Conservation (phyloP, 2,888 invertebrate species). For the Orthonevra nobilis region DNA sequence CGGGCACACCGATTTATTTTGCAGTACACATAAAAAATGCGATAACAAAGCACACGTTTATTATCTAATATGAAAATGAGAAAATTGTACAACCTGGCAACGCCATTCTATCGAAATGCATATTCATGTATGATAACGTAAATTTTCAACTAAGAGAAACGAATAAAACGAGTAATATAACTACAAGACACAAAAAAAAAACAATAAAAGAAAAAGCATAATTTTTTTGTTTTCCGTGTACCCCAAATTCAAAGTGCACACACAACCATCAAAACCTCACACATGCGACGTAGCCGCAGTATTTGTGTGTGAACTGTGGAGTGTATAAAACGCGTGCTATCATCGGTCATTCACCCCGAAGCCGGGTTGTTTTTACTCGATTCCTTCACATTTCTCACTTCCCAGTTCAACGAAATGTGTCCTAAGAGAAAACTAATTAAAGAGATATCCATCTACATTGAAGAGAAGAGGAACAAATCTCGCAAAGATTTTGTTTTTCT, state of each 20-base stretch:
- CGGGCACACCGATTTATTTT: too few relatives aligned
- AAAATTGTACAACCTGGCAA: slow-evolving; percentile 37
- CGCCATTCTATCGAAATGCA: slow-evolving; percentile 23
- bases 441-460: slow-evolving; percentile 3
- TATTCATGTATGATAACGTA: slow-evolving; percentile 29
- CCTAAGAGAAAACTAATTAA: slow-evolving; percentile 17
- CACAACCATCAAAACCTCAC: slow-evolving; percentile 26
- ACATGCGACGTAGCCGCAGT: too few relatives aligned
- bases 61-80: too few relatives aligned
- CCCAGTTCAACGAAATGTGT: slow-evolving; percentile 8
- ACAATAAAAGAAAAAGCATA: slow-evolving; percentile 14
- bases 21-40: too few relatives aligned
- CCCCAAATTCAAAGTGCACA: slow-evolving; percentile 46
- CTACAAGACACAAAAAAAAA: too few relatives aligned
- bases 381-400: slow-evolving; percentile 13
- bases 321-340: slow-evolving; percentile 69
- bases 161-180: slow-evolving; percentile 34
- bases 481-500: too few relatives aligned
- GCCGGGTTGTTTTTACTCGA: slow-evolving; percentile 68
- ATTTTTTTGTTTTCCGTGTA: slow-evolving; percentile 61
- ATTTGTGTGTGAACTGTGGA: slow-evolving; percentile 46
- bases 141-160: slow-evolving; percentile 46
- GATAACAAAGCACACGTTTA: too few relatives aligned
- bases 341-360: slow-evolving; percentile 70
- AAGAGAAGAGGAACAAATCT: too few relatives aligned